These are phyloP conservation scores for Odontamblyopus lacepedii DNA, from an alignment of 2,797 vertebrate genomes.

Conservation along the genomic window DNA sequence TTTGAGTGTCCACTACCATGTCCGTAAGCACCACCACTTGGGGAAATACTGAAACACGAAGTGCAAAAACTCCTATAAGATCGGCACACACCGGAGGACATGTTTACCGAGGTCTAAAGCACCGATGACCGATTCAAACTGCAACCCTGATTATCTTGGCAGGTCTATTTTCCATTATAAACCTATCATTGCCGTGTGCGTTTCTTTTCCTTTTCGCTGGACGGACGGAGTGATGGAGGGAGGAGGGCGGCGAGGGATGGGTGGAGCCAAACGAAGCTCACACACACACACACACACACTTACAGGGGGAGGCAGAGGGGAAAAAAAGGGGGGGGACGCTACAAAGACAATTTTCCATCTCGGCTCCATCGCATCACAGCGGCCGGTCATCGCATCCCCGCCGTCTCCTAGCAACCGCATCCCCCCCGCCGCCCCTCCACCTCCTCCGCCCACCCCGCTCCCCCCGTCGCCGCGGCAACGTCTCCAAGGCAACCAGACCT, in stretches of 20 bases:
- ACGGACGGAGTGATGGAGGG: conserved; percentile 61
- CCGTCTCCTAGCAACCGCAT: conserved; percentile 82
- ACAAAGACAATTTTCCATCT: conserved; percentile 76
- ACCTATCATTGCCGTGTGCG: conserved; percentile 53
- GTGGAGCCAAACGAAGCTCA: conserved; percentile 2
- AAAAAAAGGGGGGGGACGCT: conserved; percentile 25
- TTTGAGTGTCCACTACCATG: background rate
- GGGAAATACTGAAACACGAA: background rate
- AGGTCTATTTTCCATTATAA: conserved; percentile 57
- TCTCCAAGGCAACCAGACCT: conserved; percentile 83
- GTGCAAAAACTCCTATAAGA: background rate
- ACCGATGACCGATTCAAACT: background rate
- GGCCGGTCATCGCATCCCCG: conserved; percentile 77
- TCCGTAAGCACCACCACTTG: background rate
- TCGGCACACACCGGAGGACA: background rate
- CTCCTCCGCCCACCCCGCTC: conserved; percentile 50
- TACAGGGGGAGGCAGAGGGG: conserved; percentile 31
- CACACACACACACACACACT: background rate
- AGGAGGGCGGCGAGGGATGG: background rate
- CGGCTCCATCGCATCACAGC: conserved; percentile 72
- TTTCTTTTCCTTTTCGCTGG: conserved; percentile 53
- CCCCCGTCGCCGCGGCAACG: conserved; percentile 63
- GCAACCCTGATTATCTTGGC: background rate
- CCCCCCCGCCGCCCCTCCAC: conserved; percentile 50
- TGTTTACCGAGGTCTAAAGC: background rate